Base-by-base conservation (phyloP, 2,113 vertebrate species). In the Dicaeum eximium region DNA sequence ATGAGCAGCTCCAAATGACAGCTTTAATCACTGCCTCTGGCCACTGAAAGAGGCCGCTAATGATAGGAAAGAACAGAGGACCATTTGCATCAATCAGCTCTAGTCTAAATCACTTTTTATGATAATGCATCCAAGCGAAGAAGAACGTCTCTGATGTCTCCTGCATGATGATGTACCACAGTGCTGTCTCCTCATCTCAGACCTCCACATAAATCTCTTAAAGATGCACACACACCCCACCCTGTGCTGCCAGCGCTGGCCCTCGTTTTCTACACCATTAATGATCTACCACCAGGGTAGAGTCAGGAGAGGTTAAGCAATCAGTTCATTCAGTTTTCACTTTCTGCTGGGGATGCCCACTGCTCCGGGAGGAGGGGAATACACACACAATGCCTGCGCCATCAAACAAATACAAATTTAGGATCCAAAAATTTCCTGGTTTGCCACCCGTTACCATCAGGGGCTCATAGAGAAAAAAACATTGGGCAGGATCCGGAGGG, bases 21-120 rank as follows among this genome's bases (percentile, higher is more conserved):
- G 99, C 98, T 99, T 99, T 99, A 99, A 99, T 99, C 98, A 99
- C 99, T 98, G 99, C 99, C 99, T 99, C 99, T 99, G 99, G 99
- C 99, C 99, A 98, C 98, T 97, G 98, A 98, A 98, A 99, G 98
- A 98, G 98, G 98, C 99, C 98, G 98, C 99, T 99, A 99, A 99
- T 99, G 99, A 99, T 98, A 99, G 98, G 99, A 99, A 98, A 99
- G 99, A 99, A 99, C 99, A 99, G 98, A 99, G 98, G 98, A 98
- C 98, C 98, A 99, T 99, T 99, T 99, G 98, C 99, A 99, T 99
- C 99, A 99, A 99, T 99, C 99, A 99, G 98, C 98, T 98, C 98
- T 93, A 97, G 98, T 98, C 99, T 99, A 99, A 99, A 99, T 99
- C 98, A 99, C 99, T 99, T 99, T 99, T 99, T 99, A 99, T 99